Evolutionary conservation across 1,140 invertebrate species (phyloP).

Genomic region (Phthorimaea operculella): DNA sequence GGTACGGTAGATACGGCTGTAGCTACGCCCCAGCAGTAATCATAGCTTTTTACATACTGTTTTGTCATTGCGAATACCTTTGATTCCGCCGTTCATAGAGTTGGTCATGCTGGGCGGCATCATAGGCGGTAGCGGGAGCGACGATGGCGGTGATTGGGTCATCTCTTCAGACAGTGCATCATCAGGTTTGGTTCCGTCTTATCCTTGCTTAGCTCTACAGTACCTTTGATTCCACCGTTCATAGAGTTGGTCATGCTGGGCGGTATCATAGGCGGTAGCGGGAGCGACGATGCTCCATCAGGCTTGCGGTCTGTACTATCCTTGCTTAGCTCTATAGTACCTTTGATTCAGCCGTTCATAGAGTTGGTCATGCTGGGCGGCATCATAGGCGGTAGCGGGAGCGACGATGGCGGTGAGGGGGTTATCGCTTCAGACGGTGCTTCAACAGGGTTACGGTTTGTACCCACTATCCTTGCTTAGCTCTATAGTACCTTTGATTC

Average conservation of each 20-base stretch:
- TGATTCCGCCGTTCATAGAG: slow-evolving; percentile 11
- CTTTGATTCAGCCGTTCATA: slow-evolving; percentile 8
- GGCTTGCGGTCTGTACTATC: no score
- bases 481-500: no score
- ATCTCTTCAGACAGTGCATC: slow-evolving; percentile 53
- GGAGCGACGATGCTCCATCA: no score
- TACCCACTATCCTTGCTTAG: slow-evolving; percentile 28
- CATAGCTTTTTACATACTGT: no score
- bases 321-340: no score
- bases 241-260: no score
- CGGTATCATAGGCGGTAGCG: no score
- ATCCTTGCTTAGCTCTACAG: slow-evolving; percentile 14
- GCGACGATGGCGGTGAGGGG: slow-evolving; percentile 45
- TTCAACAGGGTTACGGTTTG: slow-evolving; percentile 54
- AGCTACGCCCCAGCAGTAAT: no score
- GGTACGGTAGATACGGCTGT: no score
- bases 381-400: slow-evolving; percentile 22
- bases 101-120: slow-evolving; percentile 18
- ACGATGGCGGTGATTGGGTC: slow-evolving; percentile 45
- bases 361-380: slow-evolving; percentile 19
- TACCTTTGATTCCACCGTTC: no score
- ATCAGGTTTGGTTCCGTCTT: slow-evolving; percentile 54
- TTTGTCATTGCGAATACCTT: no score
- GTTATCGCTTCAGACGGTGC: slow-evolving; percentile 53
- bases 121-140: slow-evolving; percentile 29